These are phyloP conservation scores for Meloidogyne chitwoodi DNA, from an alignment of 1,140 invertebrate genomes.

Conservation along the genomic window DNA sequence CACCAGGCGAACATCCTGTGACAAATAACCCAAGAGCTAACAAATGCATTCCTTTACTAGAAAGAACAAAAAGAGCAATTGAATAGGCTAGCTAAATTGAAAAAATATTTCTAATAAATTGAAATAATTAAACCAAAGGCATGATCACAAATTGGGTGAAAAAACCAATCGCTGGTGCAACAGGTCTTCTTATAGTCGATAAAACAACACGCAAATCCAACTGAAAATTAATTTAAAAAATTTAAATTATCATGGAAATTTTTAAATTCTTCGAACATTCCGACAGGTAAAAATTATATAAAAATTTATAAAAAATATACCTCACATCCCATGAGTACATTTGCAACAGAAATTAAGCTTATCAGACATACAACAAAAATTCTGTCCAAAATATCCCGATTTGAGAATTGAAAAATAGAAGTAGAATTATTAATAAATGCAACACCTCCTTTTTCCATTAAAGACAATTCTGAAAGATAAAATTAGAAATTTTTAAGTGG, in stretches of 20 bases:
- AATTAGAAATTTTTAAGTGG: not conserved
- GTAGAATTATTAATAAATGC: not conserved
- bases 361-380: conserved; percentile 76
- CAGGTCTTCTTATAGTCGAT: conserved; percentile 70
- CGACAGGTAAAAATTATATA: not conserved
- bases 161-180: conserved; percentile 79
- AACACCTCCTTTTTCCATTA: not conserved
- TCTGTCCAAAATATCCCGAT: conserved; percentile 68
- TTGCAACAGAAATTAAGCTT: conserved; percentile 75
- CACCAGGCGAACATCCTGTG: conserved; percentile 81
- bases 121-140: conserved; percentile 70
- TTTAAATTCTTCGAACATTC: not conserved
- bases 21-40: conserved; percentile 75
- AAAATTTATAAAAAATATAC: conserved; percentile 61
- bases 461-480: not conserved
- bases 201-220: conserved; percentile 67
- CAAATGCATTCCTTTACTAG: conserved; percentile 41
- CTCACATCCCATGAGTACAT: conserved; percentile 88
- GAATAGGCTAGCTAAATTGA: conserved; percentile 72
- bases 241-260: not conserved
- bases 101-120: not conserved
- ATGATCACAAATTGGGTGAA: conserved; percentile 79
- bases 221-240: conserved; percentile 21
- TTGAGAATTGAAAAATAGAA: not conserved
- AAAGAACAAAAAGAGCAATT: conserved; percentile 70